Evolutionary conservation across 2,797 vertebrate species (phyloP).

Genomic region (Gymnothorax javanicus): DNA sequence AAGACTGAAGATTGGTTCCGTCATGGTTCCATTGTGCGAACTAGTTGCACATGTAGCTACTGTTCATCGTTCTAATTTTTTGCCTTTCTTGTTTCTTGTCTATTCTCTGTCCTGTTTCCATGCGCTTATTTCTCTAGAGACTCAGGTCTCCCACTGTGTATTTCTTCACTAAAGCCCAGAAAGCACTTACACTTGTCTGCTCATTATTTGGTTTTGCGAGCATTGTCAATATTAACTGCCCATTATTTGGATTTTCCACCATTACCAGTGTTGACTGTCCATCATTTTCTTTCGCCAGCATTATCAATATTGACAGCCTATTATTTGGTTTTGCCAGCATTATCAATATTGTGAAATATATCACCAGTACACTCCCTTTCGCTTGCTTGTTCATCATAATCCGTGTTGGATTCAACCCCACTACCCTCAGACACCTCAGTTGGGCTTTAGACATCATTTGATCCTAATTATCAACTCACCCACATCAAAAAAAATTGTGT

Average conservation of each 20-base stretch:
- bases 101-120: neutral
- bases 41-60: constrained; percentile 36
- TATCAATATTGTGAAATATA: neutral
- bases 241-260: no score
- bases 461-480: neutral
- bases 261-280: constrained; percentile 1
- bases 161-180: constrained; percentile 47
- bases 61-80: constrained; percentile 38
- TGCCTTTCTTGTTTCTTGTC: constrained; percentile 28
- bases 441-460: neutral
- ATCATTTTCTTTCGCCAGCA: neutral
- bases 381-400: neutral
- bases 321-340: no score
- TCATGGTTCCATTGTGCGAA: constrained; percentile 48
- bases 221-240: no score
- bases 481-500: neutral
- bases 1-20: constrained; percentile 40
- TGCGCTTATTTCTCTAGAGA: constrained; percentile 31
- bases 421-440: neutral
- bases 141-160: constrained; percentile 41
- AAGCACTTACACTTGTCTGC: constrained; percentile 32
- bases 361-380: neutral
- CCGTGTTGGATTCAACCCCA: neutral
- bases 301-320: neutral
- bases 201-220: no score